Conservation (phyloP, 2,888 invertebrate genomes). For the Deroplatys truncata region DNA sequence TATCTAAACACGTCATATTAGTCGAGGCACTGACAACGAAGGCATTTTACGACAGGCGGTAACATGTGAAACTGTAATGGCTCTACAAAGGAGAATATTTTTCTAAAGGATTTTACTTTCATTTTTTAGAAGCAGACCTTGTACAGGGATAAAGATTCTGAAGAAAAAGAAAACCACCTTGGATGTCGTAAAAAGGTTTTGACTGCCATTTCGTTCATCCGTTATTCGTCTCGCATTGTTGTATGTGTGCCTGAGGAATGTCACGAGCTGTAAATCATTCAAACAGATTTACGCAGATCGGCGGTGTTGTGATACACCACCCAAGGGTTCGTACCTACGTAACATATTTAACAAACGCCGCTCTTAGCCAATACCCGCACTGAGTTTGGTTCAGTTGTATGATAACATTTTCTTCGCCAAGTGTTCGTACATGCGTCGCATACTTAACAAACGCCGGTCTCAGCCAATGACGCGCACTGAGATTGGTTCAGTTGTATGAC, state of each 20-base stretch:
- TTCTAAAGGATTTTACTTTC: neutral
- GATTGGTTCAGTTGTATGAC: too few species aligned
- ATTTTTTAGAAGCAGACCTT: neutral
- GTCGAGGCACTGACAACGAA: neutral
- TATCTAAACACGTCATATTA: neutral
- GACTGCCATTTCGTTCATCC: neutral
- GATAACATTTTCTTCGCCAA: too few species aligned
- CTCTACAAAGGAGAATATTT: neutral
- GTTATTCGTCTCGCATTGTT: neutral
- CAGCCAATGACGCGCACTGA: too few species aligned
- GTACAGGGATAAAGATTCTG: neutral
- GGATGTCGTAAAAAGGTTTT: neutral
- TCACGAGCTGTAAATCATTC: neutral
- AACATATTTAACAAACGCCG: too few species aligned
- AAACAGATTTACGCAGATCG: neutral
- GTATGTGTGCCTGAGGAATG: neutral
- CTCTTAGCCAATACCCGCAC: neutral
- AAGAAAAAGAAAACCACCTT: neutral
- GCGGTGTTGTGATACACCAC: neutral
- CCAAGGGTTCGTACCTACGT: neutral
- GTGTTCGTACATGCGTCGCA: too few species aligned
- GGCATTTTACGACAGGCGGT: neutral
- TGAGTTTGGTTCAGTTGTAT: too few species aligned
- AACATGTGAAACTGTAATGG: neutral
- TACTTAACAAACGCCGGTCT: too few species aligned